These are phyloP conservation scores for Holotrichia oblita DNA, from an alignment of 1,140 invertebrate genomes.

Conservation along the genomic window DNA sequence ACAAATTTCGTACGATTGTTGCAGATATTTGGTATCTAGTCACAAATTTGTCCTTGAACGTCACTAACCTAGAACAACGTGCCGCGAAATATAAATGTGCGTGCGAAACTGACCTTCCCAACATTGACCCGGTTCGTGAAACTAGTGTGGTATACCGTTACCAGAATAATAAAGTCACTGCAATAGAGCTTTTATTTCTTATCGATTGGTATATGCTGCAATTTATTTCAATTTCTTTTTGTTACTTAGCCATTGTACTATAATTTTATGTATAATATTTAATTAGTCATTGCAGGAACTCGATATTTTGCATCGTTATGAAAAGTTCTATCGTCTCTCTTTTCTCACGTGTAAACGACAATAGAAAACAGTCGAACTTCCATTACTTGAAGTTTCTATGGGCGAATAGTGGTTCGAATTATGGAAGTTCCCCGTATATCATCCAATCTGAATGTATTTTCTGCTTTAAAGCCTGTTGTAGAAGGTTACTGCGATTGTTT, in stretches of 20 bases:
- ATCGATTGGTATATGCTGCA: not conserved
- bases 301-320: too few relatives aligned
- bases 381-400: too few relatives aligned
- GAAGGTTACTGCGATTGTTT: too few relatives aligned
- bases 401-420: too few relatives aligned
- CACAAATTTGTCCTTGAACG: slow-evolving; percentile 25
- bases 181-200: slow-evolving; percentile 9
- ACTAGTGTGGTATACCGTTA: slow-evolving; percentile 18
- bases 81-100: slow-evolving; percentile 32
- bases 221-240: not conserved
- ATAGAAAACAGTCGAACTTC: too few relatives aligned
- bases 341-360: too few relatives aligned
- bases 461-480: too few relatives aligned
- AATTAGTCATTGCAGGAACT: too few relatives aligned
- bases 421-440: too few relatives aligned
- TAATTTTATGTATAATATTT: not conserved
- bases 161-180: slow-evolving; percentile 8
- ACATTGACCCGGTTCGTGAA: slow-evolving; percentile 24
- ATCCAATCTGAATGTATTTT: too few relatives aligned
- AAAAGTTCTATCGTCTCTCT: too few relatives aligned
- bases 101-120: slow-evolving; percentile 34
- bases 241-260: not conserved
- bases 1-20: not conserved
- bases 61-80: slow-evolving; percentile 14
- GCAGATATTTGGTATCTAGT: slow-evolving; percentile 33